phyloP scores from a whole-genome alignment of 1,140 invertebrate species.

The Trichonephila inaurata region DNA sequence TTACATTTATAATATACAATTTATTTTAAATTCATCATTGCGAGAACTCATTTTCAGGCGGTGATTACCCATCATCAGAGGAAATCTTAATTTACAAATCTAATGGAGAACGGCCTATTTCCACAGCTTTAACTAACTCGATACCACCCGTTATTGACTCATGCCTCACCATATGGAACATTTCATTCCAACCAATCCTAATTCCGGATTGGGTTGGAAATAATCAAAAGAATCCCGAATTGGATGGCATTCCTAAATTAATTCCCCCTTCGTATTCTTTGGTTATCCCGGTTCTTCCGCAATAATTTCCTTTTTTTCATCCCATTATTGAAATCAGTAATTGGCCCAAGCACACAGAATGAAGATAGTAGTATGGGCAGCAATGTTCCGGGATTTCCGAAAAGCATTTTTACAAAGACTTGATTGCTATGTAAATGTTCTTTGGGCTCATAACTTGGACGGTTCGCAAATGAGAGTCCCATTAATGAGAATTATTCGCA shows the following conservation, averaged over 20 bases:
- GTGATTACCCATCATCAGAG: no score
- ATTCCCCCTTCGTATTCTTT: not conserved
- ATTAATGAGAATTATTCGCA: not conserved
- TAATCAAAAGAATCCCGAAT: not conserved
- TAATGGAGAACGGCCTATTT: no score
- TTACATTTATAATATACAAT: no score
- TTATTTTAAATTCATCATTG: no score
- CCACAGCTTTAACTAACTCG: no score
- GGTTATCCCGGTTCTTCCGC: not conserved
- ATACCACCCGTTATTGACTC: not conserved
- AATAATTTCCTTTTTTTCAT: not conserved
- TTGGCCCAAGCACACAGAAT: not conserved
- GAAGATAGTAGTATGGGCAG: not conserved
- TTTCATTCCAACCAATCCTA: not conserved
- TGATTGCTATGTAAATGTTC: constrained; percentile 1
- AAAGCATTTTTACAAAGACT: not conserved
- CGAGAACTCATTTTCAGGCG: no score
- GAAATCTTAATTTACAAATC: no score
- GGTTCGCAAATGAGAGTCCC: not conserved
- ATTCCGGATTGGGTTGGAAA: not conserved
- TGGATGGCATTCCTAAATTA: not conserved
- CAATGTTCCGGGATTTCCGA: not conserved
- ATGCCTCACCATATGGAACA: not conserved
- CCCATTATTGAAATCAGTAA: not conserved
- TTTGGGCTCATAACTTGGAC: not conserved